A percentile compares a stretch with the other conserved stretches of the same genome.
phyloP scores from a whole-genome alignment of 2,113 vertebrate genomes.

The Drymodes brunneopygia region DNA sequence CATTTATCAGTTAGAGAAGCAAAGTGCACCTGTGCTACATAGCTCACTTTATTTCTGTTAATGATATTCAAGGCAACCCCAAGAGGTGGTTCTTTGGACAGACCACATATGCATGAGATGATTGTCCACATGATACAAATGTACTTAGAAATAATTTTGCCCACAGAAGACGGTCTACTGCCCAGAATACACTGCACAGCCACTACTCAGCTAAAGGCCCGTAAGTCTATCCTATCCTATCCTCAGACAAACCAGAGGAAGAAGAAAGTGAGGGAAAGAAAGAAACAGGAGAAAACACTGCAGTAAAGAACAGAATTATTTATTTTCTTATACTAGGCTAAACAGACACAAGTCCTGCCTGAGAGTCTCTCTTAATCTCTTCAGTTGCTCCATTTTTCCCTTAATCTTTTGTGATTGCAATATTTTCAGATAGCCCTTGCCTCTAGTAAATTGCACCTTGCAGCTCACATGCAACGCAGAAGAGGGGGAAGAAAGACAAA shows the following conservation, averaged over 20 bases:
- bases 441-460: neutral
- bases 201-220: neutral
- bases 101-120: accelerated
- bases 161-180: neutral
- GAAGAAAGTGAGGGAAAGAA: neutral
- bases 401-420: neutral
- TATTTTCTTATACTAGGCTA: neutral
- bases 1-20: neutral
- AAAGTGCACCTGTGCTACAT: neutral
- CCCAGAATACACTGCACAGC: neutral
- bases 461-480: neutral
- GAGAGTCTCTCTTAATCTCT: neutral
- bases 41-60: neutral
- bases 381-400: neutral
- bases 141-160: neutral
- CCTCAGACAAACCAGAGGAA: neutral
- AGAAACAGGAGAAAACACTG: neutral
- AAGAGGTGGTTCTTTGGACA: neutral
- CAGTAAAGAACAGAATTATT: neutral
- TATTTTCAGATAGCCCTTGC: neutral
- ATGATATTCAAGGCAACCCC: neutral
- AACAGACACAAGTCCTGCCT: neutral
- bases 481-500: neutral
- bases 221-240: neutral
- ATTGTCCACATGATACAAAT: neutral